phyloP scores from a whole-genome alignment of 2,888 invertebrate genomes.

The Ophion slaviceki region DNA sequence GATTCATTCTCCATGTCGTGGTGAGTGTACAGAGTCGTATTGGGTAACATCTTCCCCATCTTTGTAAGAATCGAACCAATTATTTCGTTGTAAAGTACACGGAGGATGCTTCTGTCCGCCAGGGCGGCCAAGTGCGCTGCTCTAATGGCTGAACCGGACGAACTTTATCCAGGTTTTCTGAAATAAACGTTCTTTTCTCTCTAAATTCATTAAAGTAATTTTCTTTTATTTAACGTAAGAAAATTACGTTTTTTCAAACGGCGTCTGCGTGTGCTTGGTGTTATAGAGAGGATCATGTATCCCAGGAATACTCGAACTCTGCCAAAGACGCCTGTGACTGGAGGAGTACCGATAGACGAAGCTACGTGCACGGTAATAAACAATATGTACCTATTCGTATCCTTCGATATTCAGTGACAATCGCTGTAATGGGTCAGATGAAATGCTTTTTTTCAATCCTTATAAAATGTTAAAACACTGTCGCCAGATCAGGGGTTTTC shows the following conservation, averaged over 20 bases:
- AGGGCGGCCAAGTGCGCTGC: constrained; percentile 79
- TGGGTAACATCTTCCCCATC: background rate
- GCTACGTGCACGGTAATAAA: constrained; percentile 87
- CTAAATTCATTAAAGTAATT: background rate
- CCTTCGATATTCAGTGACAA: background rate
- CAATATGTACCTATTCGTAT: background rate
- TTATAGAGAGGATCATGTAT: constrained; percentile 87
- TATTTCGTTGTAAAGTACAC: background rate
- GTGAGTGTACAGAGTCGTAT: constrained; percentile 26
- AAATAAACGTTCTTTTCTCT: background rate
- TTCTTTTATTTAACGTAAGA: background rate
- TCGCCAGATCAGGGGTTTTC: background rate
- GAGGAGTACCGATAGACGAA: constrained; percentile 88
- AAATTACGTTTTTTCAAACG: background rate
- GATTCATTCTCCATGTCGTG: constrained; percentile 49
- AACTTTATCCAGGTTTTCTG: constrained; percentile 78
- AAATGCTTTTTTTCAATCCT: constrained; percentile 28
- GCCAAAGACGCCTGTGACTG: constrained; percentile 85
- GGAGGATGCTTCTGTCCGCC: constrained; percentile 76
- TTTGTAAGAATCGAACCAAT: background rate
- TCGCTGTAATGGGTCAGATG: background rate
- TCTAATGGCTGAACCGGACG: constrained; percentile 80
- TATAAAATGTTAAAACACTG: background rate
- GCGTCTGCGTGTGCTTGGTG: constrained; percentile 27
- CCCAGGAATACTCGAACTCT: constrained; percentile 85